Base-by-base conservation (phyloP, 2,888 invertebrate genomes). In the Lymantria dispar region DNA sequence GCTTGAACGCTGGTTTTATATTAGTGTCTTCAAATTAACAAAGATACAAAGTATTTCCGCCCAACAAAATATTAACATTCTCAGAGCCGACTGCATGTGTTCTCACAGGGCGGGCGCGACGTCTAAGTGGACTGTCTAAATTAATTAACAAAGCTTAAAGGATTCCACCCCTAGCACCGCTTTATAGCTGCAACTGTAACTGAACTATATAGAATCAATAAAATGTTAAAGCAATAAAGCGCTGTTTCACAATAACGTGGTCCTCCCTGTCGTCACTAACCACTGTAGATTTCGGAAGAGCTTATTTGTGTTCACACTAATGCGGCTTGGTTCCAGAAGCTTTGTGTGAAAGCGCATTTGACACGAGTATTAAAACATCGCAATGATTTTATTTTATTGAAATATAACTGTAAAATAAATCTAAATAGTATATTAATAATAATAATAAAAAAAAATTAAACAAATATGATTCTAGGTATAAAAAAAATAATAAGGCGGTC, bases 221-320 rank as follows among this genome's bases (percentile, higher is more conserved):
- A 67, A 74, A 69, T 62, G 64, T 68, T 64, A 61, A 73, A 77
- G 73, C 74, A 66, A 68, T 72, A 66, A 72, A 83, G 82, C 83
- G 78, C 78, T 68, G 67, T 72, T 78, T 76, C 74, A 68, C 63
- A 68, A 65, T 62, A 65, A 64, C 64, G 59, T 50, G 12, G 38
- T 14, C 7, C 57, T 57, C 72, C 76, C 75, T 76, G 79, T 80
- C 80, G 74, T 70, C 80, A 75, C 76, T 76, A 76, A 76, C 80
- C 80, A 70, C 76, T 56, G 74, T 71, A 76, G 78, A 78, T 78
- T 80, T 82, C 82, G 77, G 78, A 82, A 87, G 80, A 87, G 88
- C 87, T 85, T 87, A 86, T 83, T 85, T 86, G 72, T 88, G 87
- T 87, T 80, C 74, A 69, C 79, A 85, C 83, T 85, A 85, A 87